A percentile compares a stretch with the other conserved stretches of the same genome.
phyloP scores from a whole-genome alignment of 1,140 invertebrate genomes.

The Eurosta solidaginis region DNA sequence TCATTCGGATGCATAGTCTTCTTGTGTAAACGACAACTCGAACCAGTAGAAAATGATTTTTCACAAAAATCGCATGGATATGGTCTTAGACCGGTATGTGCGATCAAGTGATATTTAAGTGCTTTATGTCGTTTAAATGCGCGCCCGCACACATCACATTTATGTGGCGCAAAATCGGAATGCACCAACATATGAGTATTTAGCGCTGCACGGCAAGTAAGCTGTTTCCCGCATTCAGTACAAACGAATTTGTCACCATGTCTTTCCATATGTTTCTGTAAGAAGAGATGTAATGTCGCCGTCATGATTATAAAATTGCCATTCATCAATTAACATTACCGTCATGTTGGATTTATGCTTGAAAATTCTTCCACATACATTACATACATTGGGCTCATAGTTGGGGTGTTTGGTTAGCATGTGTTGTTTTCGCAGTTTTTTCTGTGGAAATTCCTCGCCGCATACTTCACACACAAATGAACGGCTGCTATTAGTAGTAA shows the following conservation, averaged over 20 bases:
- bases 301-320: not conserved
- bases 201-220: conserved; percentile 55
- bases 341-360: not conserved
- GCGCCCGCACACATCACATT: conserved; percentile 56
- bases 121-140: conserved; percentile 58
- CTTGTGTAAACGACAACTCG: conserved; percentile 62
- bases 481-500: no score
- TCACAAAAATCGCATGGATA: conserved; percentile 62
- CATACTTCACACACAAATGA: conserved; percentile 56
- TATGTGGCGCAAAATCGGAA: conserved; percentile 45
- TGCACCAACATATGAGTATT: conserved; percentile 58
- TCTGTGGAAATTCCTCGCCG: conserved; percentile 50
- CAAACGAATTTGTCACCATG: conserved; percentile 56
- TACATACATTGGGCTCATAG: conserved; percentile 41
- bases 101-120: conserved; percentile 59
- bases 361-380: not conserved
- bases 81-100: conserved; percentile 61
- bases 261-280: conserved; percentile 42
- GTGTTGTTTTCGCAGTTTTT: conserved; percentile 53
- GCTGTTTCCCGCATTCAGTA: conserved; percentile 52
- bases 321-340: no score
- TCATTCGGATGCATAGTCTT: conserved; percentile 61
- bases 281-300: not conserved
- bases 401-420: conserved; percentile 52
- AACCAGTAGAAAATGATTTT: conserved; percentile 62